Base-by-base conservation (phyloP, 30 jellyfish, hydroid and myxozoan genomes). In the Turritopsis dohrnii region DNA sequence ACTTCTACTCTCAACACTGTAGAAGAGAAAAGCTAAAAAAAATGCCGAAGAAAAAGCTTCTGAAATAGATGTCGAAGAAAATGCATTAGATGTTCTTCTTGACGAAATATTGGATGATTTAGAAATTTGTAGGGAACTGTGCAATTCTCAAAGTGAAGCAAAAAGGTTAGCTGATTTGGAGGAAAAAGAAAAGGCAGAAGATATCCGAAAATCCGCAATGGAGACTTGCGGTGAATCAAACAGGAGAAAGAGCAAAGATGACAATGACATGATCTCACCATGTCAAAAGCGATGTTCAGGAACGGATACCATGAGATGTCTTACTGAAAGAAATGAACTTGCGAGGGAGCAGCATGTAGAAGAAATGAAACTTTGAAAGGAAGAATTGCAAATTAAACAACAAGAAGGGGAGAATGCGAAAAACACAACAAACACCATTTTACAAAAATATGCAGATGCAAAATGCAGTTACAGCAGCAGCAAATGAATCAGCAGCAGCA, bases 401-500 rank as follows among this genome's bases (percentile, higher is more conserved):
- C 83, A 75, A 75, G 83, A 75, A 75, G 83, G 16, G 26, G 83
- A 75, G 69, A 75, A 75, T 75, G 17, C 65, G 17, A 27, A 75
- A 75, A 75, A 9, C 21, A 41, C 1, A 27, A 75, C 25, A 21
- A 75, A 75, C 25, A 0, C 1, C 83, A 0, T 29, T 9, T 28
- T 75, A 9, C 65, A 0, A 75, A 75, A 75, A 72, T 74, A n/a
- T n/a, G n/a, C n/a, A n/a, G n/a, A 27, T 30, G 7, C 76, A 75
- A 75, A n/a, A 75, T 75, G 69, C 79, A 0, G 41, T 41, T 27
- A 75, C 83, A 75, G 20, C 83, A 75, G 77, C 0, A 69, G 77
- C 77, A 69, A 75, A 75, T 75, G 83, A 75, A 0, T 75, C 74
- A 75, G 83, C n/a, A n/a, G n/a, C n/a, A n/a, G n/a, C n/a, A n/a